Evolutionary conservation across 2,113 vertebrate genomes (phyloP).

Genomic region (Recurvirostra avosetta): DNA sequence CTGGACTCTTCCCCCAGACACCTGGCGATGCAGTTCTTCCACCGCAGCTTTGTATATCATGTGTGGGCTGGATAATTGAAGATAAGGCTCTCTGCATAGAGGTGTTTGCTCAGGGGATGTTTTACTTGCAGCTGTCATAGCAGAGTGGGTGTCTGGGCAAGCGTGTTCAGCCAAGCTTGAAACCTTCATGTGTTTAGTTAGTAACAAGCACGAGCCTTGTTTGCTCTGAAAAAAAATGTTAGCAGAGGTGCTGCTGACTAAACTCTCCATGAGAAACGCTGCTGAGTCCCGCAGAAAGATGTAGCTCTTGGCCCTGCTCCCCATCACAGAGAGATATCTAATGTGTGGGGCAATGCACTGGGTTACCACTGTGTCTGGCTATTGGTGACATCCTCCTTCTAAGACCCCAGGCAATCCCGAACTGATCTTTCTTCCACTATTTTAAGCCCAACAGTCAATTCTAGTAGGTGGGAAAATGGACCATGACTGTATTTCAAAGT

Average conservation of each 20-base stretch:
- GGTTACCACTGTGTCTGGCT: rapidly evolving
- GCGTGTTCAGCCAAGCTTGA: not conserved
- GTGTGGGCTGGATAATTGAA: not conserved
- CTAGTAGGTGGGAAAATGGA: not conserved
- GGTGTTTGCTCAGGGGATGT: not conserved
- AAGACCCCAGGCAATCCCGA: not conserved
- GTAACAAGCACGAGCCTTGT: not conserved
- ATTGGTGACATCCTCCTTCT: not conserved
- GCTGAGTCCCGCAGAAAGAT: not conserved
- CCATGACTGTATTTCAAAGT: not conserved
- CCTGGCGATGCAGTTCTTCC: not conserved
- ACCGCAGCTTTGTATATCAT: rapidly evolving
- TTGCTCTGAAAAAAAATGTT: not conserved
- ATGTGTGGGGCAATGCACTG: rapidly evolving
- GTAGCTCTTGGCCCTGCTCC: not conserved
- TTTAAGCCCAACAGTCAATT: not conserved
- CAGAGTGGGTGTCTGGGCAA: not conserved
- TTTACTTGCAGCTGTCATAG: not conserved
- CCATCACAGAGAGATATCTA: not conserved
- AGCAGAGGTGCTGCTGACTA: not conserved
- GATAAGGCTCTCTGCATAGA: not conserved
- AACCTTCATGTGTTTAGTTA: not conserved
- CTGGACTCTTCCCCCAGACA: not conserved
- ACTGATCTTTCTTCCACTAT: not conserved
- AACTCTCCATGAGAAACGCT: not conserved